Evolutionary conservation across 1,140 invertebrate species (phyloP).

Genomic region (Pygmarrhopalites habei): DNA sequence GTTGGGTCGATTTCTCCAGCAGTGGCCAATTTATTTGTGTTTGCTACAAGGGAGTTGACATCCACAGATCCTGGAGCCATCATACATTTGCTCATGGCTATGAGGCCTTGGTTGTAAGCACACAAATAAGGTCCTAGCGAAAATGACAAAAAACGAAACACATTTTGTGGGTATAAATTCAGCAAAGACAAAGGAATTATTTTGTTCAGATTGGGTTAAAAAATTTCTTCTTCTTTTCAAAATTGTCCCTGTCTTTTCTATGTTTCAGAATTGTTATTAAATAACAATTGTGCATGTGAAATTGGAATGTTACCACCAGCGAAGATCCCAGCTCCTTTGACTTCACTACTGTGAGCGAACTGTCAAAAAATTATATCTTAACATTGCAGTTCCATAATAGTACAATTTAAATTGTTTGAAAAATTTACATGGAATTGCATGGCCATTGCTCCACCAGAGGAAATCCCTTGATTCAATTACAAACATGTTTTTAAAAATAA

Average conservation of each 20-base stretch:
- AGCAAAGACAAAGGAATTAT: too few species aligned
- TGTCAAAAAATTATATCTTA: too few species aligned
- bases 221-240: too few species aligned
- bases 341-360: not conserved
- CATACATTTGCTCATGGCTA: conserved; percentile 41
- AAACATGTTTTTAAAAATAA: too few species aligned
- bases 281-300: not conserved
- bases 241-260: too few species aligned
- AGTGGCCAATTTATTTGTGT: conserved; percentile 35
- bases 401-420: too few species aligned
- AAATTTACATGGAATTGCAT: conserved; percentile 18
- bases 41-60: conserved; percentile 33
- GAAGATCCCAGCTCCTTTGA: conserved; percentile 14
- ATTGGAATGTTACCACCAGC: conserved; percentile 11
- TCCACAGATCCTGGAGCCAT: conserved; percentile 38
- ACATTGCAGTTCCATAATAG: too few species aligned
- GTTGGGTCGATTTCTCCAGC: conserved; percentile 42
- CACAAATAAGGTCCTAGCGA: conserved; percentile 32
- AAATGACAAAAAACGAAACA: too few species aligned
- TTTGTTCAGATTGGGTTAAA: too few species aligned
- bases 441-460: conserved; percentile 8
- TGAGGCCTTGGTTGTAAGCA: conserved; percentile 36
- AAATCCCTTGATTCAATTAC: too few species aligned
- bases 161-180: too few species aligned
- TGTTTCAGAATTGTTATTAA: too few species aligned